Evolutionary conservation across 2,113 vertebrate genomes (phyloP).

Genomic region (Etheostoma cragini): DNA sequence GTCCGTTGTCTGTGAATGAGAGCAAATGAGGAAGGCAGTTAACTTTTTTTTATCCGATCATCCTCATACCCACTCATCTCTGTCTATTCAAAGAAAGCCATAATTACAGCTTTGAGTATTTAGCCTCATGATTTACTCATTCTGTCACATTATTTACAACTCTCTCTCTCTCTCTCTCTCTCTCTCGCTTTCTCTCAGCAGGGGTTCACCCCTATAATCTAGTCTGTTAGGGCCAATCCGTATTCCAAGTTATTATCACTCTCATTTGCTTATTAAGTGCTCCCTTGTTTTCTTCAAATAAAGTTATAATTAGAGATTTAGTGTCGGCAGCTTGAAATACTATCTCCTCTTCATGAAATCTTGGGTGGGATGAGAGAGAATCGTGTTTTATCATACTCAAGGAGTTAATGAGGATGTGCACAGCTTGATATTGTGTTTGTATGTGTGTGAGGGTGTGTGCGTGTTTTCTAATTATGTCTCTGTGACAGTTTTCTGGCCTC

Average conservation of each 20-base stretch:
- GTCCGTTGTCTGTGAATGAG: conserved; percentile 42
- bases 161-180: conserved; percentile 33
- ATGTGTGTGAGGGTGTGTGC: conserved; percentile 67
- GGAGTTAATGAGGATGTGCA: conserved; percentile 83
- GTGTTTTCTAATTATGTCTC: conserved; percentile 77
- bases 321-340: conserved; percentile 81
- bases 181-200: conserved; percentile 57
- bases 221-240: conserved; percentile 81
- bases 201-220: conserved; percentile 82
- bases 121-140: conserved; percentile 81
- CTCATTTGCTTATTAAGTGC: conserved; percentile 86
- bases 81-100: conserved; percentile 80
- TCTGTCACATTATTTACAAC: conserved; percentile 79
- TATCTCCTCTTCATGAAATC: conserved; percentile 79
- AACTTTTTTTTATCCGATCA: conserved; percentile 72
- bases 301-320: conserved; percentile 87
- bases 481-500: conserved; percentile 76
- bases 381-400: conserved; percentile 78
- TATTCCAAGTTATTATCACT: conserved; percentile 83
- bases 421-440: conserved; percentile 80
- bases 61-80: conserved; percentile 78
- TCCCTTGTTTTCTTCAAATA: conserved; percentile 87
- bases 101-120: conserved; percentile 87
- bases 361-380: conserved; percentile 79
- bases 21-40: conserved; percentile 53